Percentiles rank a stretch among this genome's conserved stretches.
These are phyloP conservation scores for Agrypnus murinus DNA, from an alignment of 2,888 invertebrate species.

Conservation along the genomic window DNA sequence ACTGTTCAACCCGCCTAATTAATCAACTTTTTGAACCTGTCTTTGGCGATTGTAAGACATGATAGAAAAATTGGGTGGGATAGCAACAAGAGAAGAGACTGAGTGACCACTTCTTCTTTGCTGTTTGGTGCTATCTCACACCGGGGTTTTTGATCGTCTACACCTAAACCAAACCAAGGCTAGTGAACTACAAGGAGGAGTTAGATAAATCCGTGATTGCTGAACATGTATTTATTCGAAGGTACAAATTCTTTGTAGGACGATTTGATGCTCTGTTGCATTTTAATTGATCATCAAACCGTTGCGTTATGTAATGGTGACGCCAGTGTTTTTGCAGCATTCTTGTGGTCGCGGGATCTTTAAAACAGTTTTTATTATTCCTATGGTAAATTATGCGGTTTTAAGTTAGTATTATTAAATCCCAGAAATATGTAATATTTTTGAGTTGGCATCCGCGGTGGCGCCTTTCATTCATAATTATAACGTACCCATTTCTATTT, in stretches of 20 bases:
- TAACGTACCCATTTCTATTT: too few relatives aligned
- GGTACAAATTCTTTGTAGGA: constrained; percentile 29
- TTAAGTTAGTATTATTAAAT: not conserved
- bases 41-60: not conserved
- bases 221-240: constrained; percentile 24
- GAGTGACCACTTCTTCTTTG: constrained; percentile 23
- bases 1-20: constrained; percentile 12
- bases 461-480: too few relatives aligned
- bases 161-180: constrained; percentile 35
- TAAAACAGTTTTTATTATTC: constrained; percentile 26
- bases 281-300: constrained; percentile 39
- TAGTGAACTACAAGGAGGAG: constrained; percentile 34
- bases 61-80: constrained; percentile 13
- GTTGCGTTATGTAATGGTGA: constrained; percentile 41
- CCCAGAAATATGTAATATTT: not conserved
- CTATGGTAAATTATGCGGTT: not conserved
- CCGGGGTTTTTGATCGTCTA: constrained; percentile 35
- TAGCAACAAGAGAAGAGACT: constrained; percentile 28
- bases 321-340: constrained; percentile 34
- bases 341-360: constrained; percentile 37
- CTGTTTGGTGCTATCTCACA: constrained; percentile 23
- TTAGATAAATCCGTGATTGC: constrained; percentile 28
- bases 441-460: too few relatives aligned
- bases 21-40: constrained; percentile 6
- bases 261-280: constrained; percentile 41